Evolutionary conservation across 2,113 vertebrate species (phyloP), one percentile per base, ranked within the genome.

Genomic region (Aegotheles bennettii): DNA sequence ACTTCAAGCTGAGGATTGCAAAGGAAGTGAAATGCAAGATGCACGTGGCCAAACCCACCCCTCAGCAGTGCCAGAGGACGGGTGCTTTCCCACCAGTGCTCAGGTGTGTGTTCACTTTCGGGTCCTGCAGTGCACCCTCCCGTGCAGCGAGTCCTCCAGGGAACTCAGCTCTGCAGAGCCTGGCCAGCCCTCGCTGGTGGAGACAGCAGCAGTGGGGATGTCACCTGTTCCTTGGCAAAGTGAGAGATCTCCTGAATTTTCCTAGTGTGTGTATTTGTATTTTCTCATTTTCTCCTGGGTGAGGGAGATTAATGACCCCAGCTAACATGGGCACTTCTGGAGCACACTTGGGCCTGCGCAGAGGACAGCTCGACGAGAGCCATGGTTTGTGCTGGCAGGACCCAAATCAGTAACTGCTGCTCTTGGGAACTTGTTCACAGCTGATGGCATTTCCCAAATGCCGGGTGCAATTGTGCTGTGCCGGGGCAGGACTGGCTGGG

Each of bases 61-160:
- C 40, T 28, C 17, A 43, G 16, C 63, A 65, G 36, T 24, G 25
- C 38, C 0, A 0, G 19, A 43, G 35, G 43, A 40, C 5, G 48
- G 35, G 21, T 56, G 45, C 59, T 68, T 40, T 16, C 29, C 50
- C 28, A 2, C 24, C 3, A 21, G 40, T 42, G 29, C 54, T 56
- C n/a, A 15, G 16, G 43, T 7, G 40, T 14, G 61, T 56, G 61
- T 64, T 47, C 26, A 5, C 35, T 33, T 17, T 24, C 0, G 3
- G 45, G 79, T n/a, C n/a, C n/a, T 18, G 71, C 87, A 68, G 33
- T 3, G n/a, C 24, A 48, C 9, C 28, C 25, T 43, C 21, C 70
- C 2, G 15, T 48, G 65, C 65, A 3, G 24, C 51, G 86, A n/a
- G 42, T 16, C 71, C 17, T 63, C 36, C 0, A 16, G 33, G 63